A percentile compares a stretch with the other conserved stretches of the same genome.
Evolutionary conservation across 2,797 vertebrate species (phyloP).

Genomic region (Diglossa cyanea): DNA sequence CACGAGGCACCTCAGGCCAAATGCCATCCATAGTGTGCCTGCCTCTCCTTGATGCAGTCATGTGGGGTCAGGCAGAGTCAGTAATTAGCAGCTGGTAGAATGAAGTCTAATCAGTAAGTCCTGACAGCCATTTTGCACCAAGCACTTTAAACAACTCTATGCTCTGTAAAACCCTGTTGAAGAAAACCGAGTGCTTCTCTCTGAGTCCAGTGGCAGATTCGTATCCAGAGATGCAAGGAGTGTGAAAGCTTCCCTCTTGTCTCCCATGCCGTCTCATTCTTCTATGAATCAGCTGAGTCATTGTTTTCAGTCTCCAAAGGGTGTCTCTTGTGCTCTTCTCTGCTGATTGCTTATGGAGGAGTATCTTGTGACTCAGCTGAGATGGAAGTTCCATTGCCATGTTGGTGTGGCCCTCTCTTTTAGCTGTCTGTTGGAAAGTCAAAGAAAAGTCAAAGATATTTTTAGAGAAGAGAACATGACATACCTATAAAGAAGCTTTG

Average conservation of each 20-base stretch:
- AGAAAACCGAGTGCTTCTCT: not conserved
- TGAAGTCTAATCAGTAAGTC: not conserved
- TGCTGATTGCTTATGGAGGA: not conserved
- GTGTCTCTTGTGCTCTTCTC: not conserved
- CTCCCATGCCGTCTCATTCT: not conserved
- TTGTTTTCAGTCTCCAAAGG: not conserved
- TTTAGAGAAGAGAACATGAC: not conserved
- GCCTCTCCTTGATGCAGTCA: not conserved
- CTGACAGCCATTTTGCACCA: not conserved
- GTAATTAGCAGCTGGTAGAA: not conserved
- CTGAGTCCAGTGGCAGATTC: not conserved
- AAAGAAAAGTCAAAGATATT: not conserved
- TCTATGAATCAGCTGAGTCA: not conserved
- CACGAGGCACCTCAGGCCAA: not conserved
- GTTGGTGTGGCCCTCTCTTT: not conserved
- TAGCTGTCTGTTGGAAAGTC: not conserved
- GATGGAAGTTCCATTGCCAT: not conserved
- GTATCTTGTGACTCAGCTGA: not conserved
- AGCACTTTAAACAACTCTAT: not conserved
- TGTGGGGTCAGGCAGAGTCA: not conserved
- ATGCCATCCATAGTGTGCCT: not conserved
- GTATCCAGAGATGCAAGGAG: not conserved
- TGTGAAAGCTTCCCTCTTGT: not conserved
- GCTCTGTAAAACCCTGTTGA: not conserved
- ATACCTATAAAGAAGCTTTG: not conserved